Evolutionary conservation across 1,140 invertebrate species (phyloP).

Genomic region (Lycorma delicatula): DNA sequence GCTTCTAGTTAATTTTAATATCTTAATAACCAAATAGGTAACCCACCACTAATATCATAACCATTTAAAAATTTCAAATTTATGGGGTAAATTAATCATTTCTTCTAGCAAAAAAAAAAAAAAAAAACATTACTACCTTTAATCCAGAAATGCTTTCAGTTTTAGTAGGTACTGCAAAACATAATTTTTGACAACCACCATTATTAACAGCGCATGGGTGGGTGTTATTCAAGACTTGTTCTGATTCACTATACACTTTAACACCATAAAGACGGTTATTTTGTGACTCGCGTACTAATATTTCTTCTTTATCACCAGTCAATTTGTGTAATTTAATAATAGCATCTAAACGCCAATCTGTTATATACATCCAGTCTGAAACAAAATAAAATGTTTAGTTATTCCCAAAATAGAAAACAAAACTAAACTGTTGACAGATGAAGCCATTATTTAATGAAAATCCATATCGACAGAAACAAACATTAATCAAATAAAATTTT

Average conservation of each 20-base stretch:
- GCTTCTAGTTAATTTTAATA: too few species aligned
- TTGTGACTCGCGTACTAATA: conserved; percentile 78
- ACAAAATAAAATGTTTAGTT: too few species aligned
- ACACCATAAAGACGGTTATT: conserved; percentile 88
- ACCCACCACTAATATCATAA: too few species aligned
- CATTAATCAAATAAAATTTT: too few species aligned
- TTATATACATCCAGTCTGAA: conserved; percentile 89
- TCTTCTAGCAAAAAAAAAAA: background rate
- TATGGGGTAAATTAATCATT: too few species aligned
- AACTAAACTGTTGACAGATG: too few species aligned
- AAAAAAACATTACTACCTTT: background rate
- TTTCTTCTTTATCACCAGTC: conserved; percentile 75
- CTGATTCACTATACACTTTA: conserved; percentile 74
- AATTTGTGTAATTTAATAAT: conserved; percentile 86
- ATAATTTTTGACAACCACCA: conserved; percentile 89
- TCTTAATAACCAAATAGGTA: too few species aligned
- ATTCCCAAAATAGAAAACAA: too few species aligned
- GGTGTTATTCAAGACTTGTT: conserved; percentile 59
- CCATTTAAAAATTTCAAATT: too few species aligned
- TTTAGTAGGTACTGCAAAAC: conserved; percentile 63
- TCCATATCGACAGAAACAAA: too few species aligned
- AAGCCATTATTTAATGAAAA: too few species aligned
- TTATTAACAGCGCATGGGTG: conserved; percentile 81
- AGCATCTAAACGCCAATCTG: conserved; percentile 93
- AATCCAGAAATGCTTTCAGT: conserved; percentile 19